phyloP scores from a whole-genome alignment of 2,797 vertebrate species.

The Cygnus olor region DNA sequence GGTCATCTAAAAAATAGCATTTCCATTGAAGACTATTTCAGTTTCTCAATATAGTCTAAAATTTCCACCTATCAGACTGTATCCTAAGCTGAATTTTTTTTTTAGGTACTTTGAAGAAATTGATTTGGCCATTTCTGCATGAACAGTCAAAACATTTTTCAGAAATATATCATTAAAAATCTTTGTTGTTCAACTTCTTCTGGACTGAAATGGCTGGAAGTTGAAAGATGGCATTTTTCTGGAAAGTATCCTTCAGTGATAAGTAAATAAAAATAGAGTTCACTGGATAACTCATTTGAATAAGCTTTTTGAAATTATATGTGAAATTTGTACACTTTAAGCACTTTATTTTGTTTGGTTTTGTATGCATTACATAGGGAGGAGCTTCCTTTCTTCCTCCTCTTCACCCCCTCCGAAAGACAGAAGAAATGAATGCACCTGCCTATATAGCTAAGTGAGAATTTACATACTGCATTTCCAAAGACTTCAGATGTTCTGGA shows the following conservation, averaged over 20 bases:
- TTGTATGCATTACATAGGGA: not conserved
- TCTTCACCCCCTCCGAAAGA: not conserved
- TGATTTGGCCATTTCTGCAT: not conserved
- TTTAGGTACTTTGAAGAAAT: not conserved
- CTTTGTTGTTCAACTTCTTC: not conserved
- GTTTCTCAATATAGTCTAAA: not conserved
- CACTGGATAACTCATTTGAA: not conserved
- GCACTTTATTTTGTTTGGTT: not conserved
- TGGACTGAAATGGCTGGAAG: not conserved
- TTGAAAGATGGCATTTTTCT: constrained; percentile 1
- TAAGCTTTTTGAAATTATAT: not conserved
- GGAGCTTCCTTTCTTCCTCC: not conserved
- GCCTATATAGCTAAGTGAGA: not conserved
- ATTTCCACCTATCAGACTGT: not conserved
- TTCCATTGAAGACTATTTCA: not conserved
- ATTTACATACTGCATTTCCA: not conserved
- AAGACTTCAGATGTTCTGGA: not conserved
- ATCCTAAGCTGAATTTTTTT: not conserved
- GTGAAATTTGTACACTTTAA: not conserved
- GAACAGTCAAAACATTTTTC: constrained; percentile 11
- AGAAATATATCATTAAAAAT: not conserved
- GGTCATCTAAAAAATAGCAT: not conserved
- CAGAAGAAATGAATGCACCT: not conserved
- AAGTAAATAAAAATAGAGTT: not conserved
- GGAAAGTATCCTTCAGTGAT: not conserved